Percentiles rank a stretch among this genome's conserved stretches.
phyloP scores from a whole-genome alignment of 2,888 invertebrate genomes.

The Ennomos erosarius region DNA sequence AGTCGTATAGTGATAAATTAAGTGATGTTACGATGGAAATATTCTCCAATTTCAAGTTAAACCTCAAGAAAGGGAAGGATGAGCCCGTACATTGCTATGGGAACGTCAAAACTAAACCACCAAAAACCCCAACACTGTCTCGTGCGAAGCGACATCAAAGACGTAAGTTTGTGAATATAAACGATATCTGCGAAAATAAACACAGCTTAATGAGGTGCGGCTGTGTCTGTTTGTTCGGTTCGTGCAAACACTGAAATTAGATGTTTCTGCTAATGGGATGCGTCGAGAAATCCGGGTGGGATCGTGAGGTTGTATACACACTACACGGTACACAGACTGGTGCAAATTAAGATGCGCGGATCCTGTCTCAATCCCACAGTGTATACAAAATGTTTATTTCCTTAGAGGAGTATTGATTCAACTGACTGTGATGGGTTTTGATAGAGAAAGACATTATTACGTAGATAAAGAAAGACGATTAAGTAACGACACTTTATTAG shows the following conservation, averaged over 20 bases:
- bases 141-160: constrained; percentile 81
- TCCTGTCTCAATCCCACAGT: constrained; percentile 10
- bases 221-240: constrained; percentile 54
- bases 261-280: constrained; percentile 62
- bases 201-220: constrained; percentile 71
- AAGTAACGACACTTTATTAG: no score
- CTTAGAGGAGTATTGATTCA: constrained; percentile 7
- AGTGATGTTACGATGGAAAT: constrained; percentile 58
- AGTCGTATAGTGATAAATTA: background rate
- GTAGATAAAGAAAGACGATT: no score
- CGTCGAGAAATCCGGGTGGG: constrained; percentile 47
- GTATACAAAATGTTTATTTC: constrained; percentile 14
- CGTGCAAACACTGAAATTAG: constrained; percentile 62
- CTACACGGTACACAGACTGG: constrained; percentile 12
- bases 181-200: constrained; percentile 62
- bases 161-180: constrained; percentile 65
- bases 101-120: constrained; percentile 82
- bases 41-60: constrained; percentile 85
- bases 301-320: constrained; percentile 13
- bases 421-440: constrained; percentile 7
- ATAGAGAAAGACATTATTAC: no score
- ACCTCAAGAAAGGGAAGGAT: constrained; percentile 78
- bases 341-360: constrained; percentile 31
- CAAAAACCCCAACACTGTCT: constrained; percentile 83
- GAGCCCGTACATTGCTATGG: constrained; percentile 81